Conservation (phyloP, 2,113 vertebrate species). For the Pelecanoides urinatrix region DNA sequence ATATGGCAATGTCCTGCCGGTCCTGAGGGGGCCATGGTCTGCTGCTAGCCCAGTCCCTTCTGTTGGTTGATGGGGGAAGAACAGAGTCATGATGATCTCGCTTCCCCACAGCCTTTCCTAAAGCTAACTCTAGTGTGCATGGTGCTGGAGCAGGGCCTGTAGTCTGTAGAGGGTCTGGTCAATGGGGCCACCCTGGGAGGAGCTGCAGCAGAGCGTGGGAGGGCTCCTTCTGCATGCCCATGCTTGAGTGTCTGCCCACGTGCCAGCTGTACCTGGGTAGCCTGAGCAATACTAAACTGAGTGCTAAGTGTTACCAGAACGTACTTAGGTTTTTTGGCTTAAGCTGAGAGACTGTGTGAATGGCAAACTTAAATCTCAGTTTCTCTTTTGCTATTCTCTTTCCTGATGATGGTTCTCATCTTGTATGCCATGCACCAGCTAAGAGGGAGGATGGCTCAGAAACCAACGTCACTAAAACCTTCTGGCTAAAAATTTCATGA, state of each 20-base stretch:
- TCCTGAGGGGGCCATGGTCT: fast-evolving
- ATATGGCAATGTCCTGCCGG: background rate
- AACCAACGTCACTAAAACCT: background rate
- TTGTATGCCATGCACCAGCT: background rate
- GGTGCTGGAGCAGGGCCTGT: background rate
- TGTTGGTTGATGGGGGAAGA: background rate
- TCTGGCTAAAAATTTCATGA: background rate
- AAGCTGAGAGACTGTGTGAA: background rate
- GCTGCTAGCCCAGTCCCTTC: background rate
- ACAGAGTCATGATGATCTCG: background rate
- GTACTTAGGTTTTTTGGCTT: background rate
- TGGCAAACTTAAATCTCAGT: background rate
- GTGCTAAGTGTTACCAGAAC: background rate
- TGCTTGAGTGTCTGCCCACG: background rate
- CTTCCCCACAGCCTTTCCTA: background rate
- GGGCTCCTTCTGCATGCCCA: background rate
- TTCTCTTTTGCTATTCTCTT: background rate
- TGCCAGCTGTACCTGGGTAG: background rate
- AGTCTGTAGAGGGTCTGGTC: background rate
- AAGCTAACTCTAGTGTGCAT: fast-evolving
- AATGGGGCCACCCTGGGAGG: background rate
- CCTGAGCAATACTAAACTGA: background rate
- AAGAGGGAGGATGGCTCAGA: background rate
- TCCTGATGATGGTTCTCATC: background rate
- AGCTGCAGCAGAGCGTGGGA: background rate